Percentiles rank a stretch among this genome's conserved stretches.
Conservation (phyloP, 2,888 invertebrate species). For the Deilephila porcellus region DNA sequence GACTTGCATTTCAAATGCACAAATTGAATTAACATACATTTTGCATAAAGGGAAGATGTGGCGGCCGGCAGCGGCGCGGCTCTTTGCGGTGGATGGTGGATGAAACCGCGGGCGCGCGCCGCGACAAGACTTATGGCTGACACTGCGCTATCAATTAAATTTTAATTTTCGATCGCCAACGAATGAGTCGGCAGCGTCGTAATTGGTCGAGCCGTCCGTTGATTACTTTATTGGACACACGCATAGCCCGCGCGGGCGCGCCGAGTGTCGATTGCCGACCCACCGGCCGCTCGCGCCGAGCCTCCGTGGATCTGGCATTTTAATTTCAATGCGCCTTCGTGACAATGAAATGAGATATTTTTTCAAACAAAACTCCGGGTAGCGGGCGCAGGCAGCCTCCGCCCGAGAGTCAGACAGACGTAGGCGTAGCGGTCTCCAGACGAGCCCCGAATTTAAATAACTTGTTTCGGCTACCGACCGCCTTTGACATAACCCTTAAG, state of each 20-base stretch:
- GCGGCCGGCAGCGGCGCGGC: slow-evolving; percentile 45
- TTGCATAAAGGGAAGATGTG: slow-evolving; percentile 68
- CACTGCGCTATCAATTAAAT: slow-evolving; percentile 75
- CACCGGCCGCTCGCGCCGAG: background rate
- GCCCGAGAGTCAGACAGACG: slow-evolving; percentile 46
- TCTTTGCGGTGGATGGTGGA: slow-evolving; percentile 42
- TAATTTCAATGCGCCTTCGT: slow-evolving; percentile 57
- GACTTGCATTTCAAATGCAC: slow-evolving; percentile 59
- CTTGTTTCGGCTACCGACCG: slow-evolving; percentile 76
- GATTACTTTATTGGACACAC: slow-evolving; percentile 81
- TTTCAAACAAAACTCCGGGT: slow-evolving; percentile 47
- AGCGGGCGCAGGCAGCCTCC: slow-evolving; percentile 36
- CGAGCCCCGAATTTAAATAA: slow-evolving; percentile 78
- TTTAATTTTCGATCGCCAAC: slow-evolving; percentile 77
- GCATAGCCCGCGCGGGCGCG: slow-evolving; percentile 54
- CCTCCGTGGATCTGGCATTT: slow-evolving; percentile 48
- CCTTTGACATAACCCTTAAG: slow-evolving; percentile 73
- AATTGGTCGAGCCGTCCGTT: slow-evolving; percentile 74
- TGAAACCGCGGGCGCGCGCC: slow-evolving; percentile 35
- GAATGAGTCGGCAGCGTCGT: slow-evolving; percentile 70
- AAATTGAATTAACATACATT: slow-evolving; percentile 78
- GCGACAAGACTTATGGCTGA: slow-evolving; percentile 52
- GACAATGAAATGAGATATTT: slow-evolving; percentile 39
- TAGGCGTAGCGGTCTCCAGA: slow-evolving; percentile 63
- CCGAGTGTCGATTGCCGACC: slow-evolving; percentile 40